These are phyloP conservation scores for Stenolophus ochropezus DNA, from an alignment of 2,888 invertebrate genomes.

Conservation along the genomic window DNA sequence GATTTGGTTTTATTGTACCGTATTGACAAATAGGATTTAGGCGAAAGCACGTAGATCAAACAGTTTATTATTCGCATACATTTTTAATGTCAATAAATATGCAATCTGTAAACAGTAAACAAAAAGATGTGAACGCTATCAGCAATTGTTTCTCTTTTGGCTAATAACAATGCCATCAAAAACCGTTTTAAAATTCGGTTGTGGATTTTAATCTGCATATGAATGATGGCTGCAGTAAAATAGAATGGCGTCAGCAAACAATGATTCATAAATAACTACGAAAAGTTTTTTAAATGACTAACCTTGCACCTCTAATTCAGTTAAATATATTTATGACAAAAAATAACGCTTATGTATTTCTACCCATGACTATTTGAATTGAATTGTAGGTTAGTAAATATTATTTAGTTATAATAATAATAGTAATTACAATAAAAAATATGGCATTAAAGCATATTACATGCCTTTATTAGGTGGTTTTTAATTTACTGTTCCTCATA, in stretches of 20 bases:
- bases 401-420: too few relatives aligned
- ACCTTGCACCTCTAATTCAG: neutral
- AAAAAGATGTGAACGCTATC: neutral
- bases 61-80: neutral
- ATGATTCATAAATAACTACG: neutral
- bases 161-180: neutral
- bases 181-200: neutral
- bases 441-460: too few relatives aligned
- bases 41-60: conserved; percentile 6
- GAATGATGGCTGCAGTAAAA: neutral
- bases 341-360: too few relatives aligned
- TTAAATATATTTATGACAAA: too few relatives aligned
- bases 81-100: conserved; percentile 4
- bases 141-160: neutral
- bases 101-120: neutral
- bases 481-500: too few relatives aligned
- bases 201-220: neutral
- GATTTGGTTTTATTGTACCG: neutral
- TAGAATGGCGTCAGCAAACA: neutral
- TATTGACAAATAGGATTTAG: neutral
- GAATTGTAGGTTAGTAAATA: too few relatives aligned
- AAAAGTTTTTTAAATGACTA: neutral
- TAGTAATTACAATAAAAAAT: too few relatives aligned
- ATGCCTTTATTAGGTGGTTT: too few relatives aligned
- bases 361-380: too few relatives aligned